Base-by-base conservation (phyloP, 37 sponge, comb jelly and placozoan species). In the Chondrosia reniformis region DNA sequence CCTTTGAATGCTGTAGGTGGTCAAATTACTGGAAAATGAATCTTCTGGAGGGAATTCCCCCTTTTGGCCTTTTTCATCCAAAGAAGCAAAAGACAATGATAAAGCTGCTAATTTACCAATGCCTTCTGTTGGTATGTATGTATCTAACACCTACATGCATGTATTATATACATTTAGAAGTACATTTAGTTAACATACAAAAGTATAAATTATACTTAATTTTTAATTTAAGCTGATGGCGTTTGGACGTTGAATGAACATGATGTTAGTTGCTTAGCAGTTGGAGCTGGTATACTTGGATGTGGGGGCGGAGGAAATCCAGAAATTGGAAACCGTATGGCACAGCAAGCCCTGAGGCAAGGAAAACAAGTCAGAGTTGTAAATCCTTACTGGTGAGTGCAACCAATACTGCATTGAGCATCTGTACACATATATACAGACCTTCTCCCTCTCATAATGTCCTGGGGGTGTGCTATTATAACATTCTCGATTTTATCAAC, bases 241-340 rank as follows among this genome's bases (percentile, higher is more conserved):
- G 78, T 63, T 66, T 93, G 94, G 94, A 8, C 40, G 12, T 45
- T 93, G 74, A 76, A 55, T 67, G 81, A 15, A 32, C 78, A 81
- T 24, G 94, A 93, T 56, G 61, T 93, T 15, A 87, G 84, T 74
- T 93, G 94, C 55, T n/a, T 93, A 49, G 69, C 84, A 1, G 79
- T 86, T 62, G 94, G 94, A 22, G 90, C 94, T 46, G 94, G 87
- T 3, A 86, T 93, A 28, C 81, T 93, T 37, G 94, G 94, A 2
- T 93, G 94, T 81, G 94, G 94, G 42, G 94, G 94, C n/a, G 94
- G 94, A 21, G 94, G 94, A 17, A 81, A 66, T 42, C 94, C 94
- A 38, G 36, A 76, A n/a, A 3, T 79, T 25, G 94, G 87, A 34
- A 27, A 58, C 28, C 79, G 83, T n/a, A 17, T 54, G 25, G 90